These are phyloP conservation scores for Pocillopora grandis DNA, from an alignment of 92 coral and sea anemone species.

Conservation along the genomic window DNA sequence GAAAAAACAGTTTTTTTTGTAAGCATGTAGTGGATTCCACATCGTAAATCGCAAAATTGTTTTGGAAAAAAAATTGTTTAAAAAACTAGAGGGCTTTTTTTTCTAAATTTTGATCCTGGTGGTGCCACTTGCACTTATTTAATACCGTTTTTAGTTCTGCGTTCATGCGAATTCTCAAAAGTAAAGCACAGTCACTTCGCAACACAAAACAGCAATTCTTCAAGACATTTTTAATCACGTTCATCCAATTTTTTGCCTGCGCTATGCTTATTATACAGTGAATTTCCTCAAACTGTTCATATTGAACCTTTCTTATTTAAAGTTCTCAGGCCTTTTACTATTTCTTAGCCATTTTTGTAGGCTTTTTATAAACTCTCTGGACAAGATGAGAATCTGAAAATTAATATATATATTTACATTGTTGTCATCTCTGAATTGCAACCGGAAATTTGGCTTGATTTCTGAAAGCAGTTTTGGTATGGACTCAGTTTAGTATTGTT, in stretches of 20 bases:
- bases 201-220: neutral
- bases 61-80: too few species aligned
- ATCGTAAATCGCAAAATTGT: too few species aligned
- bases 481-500: too few species aligned
- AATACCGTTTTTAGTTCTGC: too few species aligned
- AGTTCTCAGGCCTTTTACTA: neutral
- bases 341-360: neutral
- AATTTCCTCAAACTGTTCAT: constrained; percentile 4
- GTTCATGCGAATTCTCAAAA: too few species aligned
- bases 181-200: too few species aligned
- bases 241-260: neutral
- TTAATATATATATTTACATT: neutral
- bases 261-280: neutral
- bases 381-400: neutral
- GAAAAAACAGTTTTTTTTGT: too few species aligned
- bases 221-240: neutral
- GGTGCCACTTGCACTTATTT: too few species aligned
- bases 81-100: too few species aligned
- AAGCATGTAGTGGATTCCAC: too few species aligned
- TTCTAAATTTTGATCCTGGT: too few species aligned
- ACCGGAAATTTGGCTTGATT: neutral
- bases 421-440: neutral
- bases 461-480: neutral
- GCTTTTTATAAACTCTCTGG: neutral
- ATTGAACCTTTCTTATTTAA: constrained; percentile 12